phyloP scores from a whole-genome alignment of 2,888 invertebrate genomes.

The Busseola fusca region DNA sequence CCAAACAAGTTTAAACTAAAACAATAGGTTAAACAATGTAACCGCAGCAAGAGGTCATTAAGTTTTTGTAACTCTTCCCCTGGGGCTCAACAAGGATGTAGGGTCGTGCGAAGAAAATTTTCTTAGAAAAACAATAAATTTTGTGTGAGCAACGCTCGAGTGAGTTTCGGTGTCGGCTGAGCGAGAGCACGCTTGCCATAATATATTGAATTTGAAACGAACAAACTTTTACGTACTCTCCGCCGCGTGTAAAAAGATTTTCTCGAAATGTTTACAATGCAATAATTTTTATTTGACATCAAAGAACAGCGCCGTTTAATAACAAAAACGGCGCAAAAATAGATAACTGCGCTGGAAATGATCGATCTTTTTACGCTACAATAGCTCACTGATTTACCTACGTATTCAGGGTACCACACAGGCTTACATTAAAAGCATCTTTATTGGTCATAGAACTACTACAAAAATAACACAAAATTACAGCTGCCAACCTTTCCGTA shows the following conservation, averaged over 20 bases:
- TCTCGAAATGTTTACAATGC: constrained; percentile 85
- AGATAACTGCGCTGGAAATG: constrained; percentile 38
- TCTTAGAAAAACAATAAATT: constrained; percentile 89
- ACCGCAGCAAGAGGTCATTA: constrained; percentile 77
- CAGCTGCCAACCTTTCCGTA: constrained; percentile 9
- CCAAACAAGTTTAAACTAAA: constrained; percentile 61
- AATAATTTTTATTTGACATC: constrained; percentile 80
- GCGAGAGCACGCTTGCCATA: constrained; percentile 88
- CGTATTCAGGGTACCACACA: constrained; percentile 40
- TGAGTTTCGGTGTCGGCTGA: constrained; percentile 88
- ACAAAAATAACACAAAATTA: constrained; percentile 24
- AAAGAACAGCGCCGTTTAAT: constrained; percentile 67
- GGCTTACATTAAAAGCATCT: constrained; percentile 24
- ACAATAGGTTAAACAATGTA: constrained; percentile 70
- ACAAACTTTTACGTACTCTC: constrained; percentile 87
- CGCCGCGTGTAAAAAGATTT: constrained; percentile 86
- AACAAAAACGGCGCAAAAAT: constrained; percentile 32
- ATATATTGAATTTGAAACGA: constrained; percentile 89
- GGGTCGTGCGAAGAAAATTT: constrained; percentile 84
- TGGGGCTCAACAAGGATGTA: constrained; percentile 77
- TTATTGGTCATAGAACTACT: constrained; percentile 24
- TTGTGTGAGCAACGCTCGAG: constrained; percentile 87
- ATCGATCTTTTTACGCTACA: constrained; percentile 48
- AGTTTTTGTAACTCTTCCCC: constrained; percentile 79
- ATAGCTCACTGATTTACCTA: constrained; percentile 45